phyloP scores from a whole-genome alignment of 2,113 vertebrate genomes.

The Malurus elegans region DNA sequence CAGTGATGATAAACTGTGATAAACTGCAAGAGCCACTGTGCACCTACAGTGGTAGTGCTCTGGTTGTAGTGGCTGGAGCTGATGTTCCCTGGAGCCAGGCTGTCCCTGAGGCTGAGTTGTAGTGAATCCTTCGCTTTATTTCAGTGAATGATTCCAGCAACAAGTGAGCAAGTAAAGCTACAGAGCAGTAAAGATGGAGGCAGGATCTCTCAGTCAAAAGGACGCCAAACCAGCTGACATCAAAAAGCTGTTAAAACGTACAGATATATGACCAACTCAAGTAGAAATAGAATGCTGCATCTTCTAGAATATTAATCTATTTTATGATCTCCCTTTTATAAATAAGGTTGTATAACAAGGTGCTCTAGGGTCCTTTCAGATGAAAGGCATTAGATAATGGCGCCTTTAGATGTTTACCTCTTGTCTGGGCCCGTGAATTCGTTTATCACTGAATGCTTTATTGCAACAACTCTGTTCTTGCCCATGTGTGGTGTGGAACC shows the following conservation, averaged over 20 bases:
- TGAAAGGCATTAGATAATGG: constrained; percentile 17
- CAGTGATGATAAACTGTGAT: background rate
- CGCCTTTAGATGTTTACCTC: constrained; percentile 14
- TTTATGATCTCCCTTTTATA: constrained; percentile 23
- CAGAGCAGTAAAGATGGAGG: background rate
- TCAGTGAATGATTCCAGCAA: background rate
- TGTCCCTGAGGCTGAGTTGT: background rate
- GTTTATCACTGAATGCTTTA: background rate
- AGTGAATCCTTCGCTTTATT: background rate
- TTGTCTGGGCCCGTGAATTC: background rate
- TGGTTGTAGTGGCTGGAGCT: background rate
- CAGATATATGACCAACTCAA: background rate
- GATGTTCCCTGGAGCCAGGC: background rate
- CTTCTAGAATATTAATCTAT: background rate
- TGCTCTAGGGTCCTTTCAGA: background rate
- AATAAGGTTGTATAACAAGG: background rate
- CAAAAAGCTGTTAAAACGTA: constrained; percentile 8
- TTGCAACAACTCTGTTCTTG: background rate
- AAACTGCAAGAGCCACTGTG: background rate
- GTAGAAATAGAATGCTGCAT: background rate
- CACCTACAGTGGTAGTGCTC: rapidly evolving
- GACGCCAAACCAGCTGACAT: background rate
- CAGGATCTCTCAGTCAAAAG: background rate
- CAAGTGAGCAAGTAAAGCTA: background rate
- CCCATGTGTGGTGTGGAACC: background rate